These are phyloP conservation scores for Emmelina monodactyla DNA, from an alignment of 2,888 invertebrate species.

Conservation along the genomic window DNA sequence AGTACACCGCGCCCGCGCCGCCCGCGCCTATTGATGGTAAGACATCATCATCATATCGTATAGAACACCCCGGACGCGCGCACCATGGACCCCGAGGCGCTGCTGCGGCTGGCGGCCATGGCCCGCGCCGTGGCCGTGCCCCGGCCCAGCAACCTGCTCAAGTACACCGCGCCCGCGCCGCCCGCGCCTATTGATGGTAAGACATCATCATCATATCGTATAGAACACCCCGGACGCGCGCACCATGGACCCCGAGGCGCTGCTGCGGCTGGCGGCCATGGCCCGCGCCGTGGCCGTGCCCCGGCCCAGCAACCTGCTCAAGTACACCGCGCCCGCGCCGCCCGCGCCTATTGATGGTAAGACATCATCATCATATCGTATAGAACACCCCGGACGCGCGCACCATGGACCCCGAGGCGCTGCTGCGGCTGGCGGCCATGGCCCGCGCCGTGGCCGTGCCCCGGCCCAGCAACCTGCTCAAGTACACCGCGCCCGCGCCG, in stretches of 20 bases:
- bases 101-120: constrained; percentile 83
- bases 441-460: constrained; percentile 86
- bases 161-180: constrained; percentile 46
- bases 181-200: too few relatives aligned
- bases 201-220: too few relatives aligned
- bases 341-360: too few relatives aligned
- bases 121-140: constrained; percentile 86
- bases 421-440: constrained; percentile 83
- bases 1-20: constrained; percentile 46
- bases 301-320: constrained; percentile 79
- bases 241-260: constrained; percentile 89
- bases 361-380: too few relatives aligned
- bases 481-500: constrained; percentile 46
- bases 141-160: constrained; percentile 79
- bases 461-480: constrained; percentile 79
- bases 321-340: constrained; percentile 46
- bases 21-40: too few relatives aligned
- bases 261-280: constrained; percentile 83
- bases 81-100: constrained; percentile 89
- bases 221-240: constrained; percentile 68
- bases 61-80: constrained; percentile 68
- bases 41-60: too few relatives aligned
- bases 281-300: constrained; percentile 86
- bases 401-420: constrained; percentile 89
- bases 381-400: constrained; percentile 68